A percentile compares a stretch with the other conserved stretches of the same genome.
Evolutionary conservation across 2,113 vertebrate genomes (phyloP).

Genomic region (Pangasianodon gigas): DNA sequence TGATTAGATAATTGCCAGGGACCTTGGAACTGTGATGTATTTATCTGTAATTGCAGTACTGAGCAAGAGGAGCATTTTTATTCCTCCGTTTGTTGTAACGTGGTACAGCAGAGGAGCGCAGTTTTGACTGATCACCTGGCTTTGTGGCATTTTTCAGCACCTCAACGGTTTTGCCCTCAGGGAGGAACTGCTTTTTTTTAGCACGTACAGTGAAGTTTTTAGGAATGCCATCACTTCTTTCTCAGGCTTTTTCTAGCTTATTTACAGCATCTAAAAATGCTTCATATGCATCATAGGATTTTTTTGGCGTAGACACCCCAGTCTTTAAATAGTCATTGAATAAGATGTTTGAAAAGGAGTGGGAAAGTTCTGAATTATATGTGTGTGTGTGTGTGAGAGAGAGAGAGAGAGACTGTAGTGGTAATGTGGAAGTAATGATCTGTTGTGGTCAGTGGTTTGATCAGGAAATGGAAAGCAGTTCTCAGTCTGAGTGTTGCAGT

Average conservation of each 20-base stretch:
- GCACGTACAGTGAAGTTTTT: neutral
- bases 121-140: neutral
- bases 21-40: neutral
- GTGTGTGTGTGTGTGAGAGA: neutral
- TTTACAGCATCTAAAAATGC: constrained; percentile 14
- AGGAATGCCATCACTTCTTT: neutral
- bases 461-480: constrained; percentile 23
- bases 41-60: neutral
- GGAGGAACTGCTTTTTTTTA: constrained; percentile 19
- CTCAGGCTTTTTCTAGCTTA: constrained; percentile 4
- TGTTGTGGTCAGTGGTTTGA: constrained; percentile 21
- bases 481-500: neutral
- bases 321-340: constrained; percentile 1
- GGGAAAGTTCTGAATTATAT: neutral
- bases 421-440: constrained; percentile 25
- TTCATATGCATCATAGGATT: neutral
- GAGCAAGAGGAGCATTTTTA: neutral
- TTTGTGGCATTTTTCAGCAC: constrained; percentile 1
- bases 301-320: constrained; percentile 9
- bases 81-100: neutral
- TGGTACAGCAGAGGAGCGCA: neutral
- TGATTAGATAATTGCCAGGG: too few species aligned
- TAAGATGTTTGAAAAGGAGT: neutral
- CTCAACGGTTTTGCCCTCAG: constrained; percentile 25
- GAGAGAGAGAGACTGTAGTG: neutral